Evolutionary conservation across 2,113 vertebrate species (phyloP), one percentile per base, ranked within the genome.

Genomic region (Charadrius vociferus): DNA sequence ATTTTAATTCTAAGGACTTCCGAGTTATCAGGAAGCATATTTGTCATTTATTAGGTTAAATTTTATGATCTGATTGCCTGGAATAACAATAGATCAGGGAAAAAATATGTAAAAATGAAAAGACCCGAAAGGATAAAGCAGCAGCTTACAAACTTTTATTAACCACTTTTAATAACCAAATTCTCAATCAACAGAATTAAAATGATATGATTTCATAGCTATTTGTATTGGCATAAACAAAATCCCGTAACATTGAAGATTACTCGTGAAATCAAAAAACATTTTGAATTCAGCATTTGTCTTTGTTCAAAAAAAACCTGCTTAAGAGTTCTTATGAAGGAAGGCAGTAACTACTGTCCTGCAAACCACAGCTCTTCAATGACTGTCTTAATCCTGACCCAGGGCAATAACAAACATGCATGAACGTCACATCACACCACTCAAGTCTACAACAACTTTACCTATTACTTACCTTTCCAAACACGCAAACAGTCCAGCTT

Each of bases 401-500:
- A 43, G 32, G 24, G 18, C 1, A 1, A 14, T 3, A 23, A 30
- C 5, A 23, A 23, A 30, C 61, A 18, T 0, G 2, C 11, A 1
- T 0, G 2, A 47, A 2, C 29, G 2, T 4, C 41, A 10, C 21
- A 3, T 4, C 41, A 6, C 41, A 9, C 5, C 32, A 5, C 17
- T 1, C 29, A 3, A 8, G 24, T 1, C 52, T 45, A n/a, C 49
- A 13, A 22, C n/a, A 15, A 2, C 74, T 8, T 19, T 0, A 1
- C 41, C 49, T 17, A 4, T 7, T 20, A 9, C 95, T 98, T 97
- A 99, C 99, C 99, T 99, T 94, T 99, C 99, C 88, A 99, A 96
- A 37, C 99, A 99, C 6, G 99, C 99, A 93, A 99, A 99, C 56
- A 99, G 98, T 45, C 99, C 99, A 14, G 99, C 99, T 95, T 99